Evolutionary conservation across 2,113 vertebrate genomes (phyloP).

Genomic region (Misgurnus mizolepis): DNA sequence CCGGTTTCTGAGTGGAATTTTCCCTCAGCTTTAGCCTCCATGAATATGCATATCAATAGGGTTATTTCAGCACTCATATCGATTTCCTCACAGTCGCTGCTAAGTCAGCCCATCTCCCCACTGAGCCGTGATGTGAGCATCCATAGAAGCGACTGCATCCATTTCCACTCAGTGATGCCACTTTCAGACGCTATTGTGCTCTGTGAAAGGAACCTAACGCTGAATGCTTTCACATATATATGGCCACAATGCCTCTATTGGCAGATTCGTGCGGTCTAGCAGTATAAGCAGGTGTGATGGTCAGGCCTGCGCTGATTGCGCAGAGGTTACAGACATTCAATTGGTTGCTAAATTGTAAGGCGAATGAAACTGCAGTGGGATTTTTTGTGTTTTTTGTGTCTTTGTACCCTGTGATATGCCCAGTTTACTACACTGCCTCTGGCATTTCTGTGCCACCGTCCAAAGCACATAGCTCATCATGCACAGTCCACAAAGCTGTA

Average conservation of each 20-base stretch:
- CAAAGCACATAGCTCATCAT: conserved; percentile 2
- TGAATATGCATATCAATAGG: conserved; percentile 48
- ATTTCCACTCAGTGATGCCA: conserved; percentile 35
- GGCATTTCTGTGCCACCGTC: not conserved
- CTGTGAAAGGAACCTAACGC: conserved; percentile 11
- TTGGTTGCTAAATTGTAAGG: not conserved
- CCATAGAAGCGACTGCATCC: not conserved
- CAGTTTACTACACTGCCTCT: conserved; percentile 25
- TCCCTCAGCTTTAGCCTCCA: not conserved
- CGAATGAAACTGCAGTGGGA: not conserved
- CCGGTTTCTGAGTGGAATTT: conserved; percentile 5
- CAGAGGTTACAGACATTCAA: not conserved
- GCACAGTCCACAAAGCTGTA: not conserved
- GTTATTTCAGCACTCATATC: conserved; percentile 46
- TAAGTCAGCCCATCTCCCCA: conserved; percentile 25
- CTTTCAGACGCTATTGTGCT: conserved; percentile 37
- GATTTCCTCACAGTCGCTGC: conserved; percentile 46
- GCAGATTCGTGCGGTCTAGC: not conserved
- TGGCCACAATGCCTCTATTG: conserved; percentile 16
- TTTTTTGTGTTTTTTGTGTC: not conserved
- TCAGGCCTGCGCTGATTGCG: conserved; percentile 8
- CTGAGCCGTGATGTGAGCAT: conserved; percentile 25
- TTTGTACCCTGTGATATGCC: not conserved
- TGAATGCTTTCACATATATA: conserved; percentile 32
- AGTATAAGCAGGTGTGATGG: conserved; percentile 1